Evolutionary conservation across 2,113 vertebrate genomes (phyloP).

Genomic region (Nycticorax nycticorax): DNA sequence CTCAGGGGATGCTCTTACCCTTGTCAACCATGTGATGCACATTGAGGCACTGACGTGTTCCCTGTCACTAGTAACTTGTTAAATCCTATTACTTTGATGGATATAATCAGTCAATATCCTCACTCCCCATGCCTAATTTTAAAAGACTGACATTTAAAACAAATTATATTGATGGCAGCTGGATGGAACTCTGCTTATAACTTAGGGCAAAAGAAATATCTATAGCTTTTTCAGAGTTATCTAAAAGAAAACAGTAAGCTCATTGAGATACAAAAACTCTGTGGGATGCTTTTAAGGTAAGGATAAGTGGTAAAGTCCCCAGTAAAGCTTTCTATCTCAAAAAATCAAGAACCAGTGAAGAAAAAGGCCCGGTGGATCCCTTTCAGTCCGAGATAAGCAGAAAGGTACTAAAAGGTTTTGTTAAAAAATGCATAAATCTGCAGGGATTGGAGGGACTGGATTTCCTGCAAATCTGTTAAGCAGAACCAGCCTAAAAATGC

Average conservation of each 20-base stretch:
- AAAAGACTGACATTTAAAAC: neutral
- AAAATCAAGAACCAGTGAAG: neutral
- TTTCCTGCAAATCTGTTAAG: conserved; percentile 1
- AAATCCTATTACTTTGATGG: neutral
- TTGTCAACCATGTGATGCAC: neutral
- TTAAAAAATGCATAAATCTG: neutral
- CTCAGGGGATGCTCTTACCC: neutral
- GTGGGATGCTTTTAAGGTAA: neutral
- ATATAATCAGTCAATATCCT: neutral
- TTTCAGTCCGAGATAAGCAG: neutral
- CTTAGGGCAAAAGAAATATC: neutral
- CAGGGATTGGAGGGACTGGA: neutral
- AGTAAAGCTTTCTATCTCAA: neutral
- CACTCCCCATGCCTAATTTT: neutral
- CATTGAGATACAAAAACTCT: neutral
- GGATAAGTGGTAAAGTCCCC: neutral
- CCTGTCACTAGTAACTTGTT: neutral
- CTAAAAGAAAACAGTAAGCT: neutral
- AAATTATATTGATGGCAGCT: neutral
- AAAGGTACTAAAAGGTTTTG: neutral
- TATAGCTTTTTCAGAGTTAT: neutral
- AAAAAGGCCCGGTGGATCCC: neutral
- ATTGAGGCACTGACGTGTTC: neutral
- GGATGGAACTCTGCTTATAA: neutral
- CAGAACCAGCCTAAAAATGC: neutral